A percentile compares a stretch with the other conserved stretches of the same genome.
Conservation (phyloP, 2,888 invertebrate species). For the Biston stratarius region DNA sequence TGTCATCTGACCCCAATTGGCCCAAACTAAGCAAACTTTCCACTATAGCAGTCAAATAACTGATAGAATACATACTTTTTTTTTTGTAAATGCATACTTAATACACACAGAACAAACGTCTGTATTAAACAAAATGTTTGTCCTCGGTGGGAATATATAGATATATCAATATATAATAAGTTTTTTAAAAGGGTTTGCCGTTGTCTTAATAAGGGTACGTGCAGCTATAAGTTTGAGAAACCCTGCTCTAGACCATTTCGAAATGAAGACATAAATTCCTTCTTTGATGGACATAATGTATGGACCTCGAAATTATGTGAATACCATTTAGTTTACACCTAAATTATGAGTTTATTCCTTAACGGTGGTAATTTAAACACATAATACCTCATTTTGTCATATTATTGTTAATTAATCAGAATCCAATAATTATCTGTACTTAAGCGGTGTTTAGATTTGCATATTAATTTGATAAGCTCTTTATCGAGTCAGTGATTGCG, state of each 20-base stretch:
- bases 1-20: too few relatives aligned
- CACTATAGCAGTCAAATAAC: too few relatives aligned
- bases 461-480: constrained; percentile 9
- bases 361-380: constrained; percentile 9
- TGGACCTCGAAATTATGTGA: constrained; percentile 18
- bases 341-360: constrained; percentile 10
- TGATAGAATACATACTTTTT: too few relatives aligned
- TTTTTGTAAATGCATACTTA: too few relatives aligned
- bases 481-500: constrained; percentile 1
- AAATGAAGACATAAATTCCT: constrained; percentile 36
- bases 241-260: constrained; percentile 10
- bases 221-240: too few relatives aligned
- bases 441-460: constrained; percentile 1
- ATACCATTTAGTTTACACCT: constrained; percentile 12
- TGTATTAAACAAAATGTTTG: too few relatives aligned
- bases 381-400: constrained; percentile 21
- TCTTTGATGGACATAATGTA: constrained; percentile 31
- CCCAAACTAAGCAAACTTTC: too few relatives aligned
- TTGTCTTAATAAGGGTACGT: too few relatives aligned
- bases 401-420: constrained; percentile 18
- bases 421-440: not conserved
- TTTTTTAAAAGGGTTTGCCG: too few relatives aligned
- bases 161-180: too few relatives aligned
- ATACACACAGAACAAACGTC: too few relatives aligned
- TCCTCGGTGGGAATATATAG: too few relatives aligned